Base-by-base conservation (phyloP, 1,140 invertebrate genomes). In the Saccostrea glomerata region DNA sequence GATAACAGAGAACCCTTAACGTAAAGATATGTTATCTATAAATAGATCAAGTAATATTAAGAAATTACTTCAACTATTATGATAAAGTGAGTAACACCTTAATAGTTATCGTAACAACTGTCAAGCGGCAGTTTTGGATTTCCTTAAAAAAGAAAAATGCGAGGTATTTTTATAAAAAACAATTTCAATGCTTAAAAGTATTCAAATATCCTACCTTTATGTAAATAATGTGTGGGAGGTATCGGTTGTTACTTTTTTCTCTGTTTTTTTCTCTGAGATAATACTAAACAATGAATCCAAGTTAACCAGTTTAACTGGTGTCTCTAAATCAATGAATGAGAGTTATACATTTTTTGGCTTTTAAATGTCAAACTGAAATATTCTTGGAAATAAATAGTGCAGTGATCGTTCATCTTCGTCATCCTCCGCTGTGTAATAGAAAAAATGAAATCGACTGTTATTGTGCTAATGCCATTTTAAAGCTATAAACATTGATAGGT, bases 11-110 rank as follows among this genome's bases (percentile, higher is more conserved):
- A 77, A 77, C 15, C 7, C 23, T 23, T 20, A 23, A n/a, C 60
- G 3, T 20, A 17, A 66, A 23, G 60, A 66, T 30, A 30, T 36
- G 70, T 77, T 77, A 30, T 15, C 70, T 77, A 77, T 66, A 77
- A 77, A 77, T 77, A 77, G 70, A 77, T 30, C 12, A 30, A 15
- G 25, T 77, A 30, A 77, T 77, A 77, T 36, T 77, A 77, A 77
- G 70, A 77, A 77, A 77, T 36, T 77, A 36, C 70, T 77, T 77
- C 11, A 25, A 77, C 23, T 77, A 77, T 77, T 77, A 30, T 15
- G 70, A 77, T 77, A 77, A 77, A 77, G 70, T 77, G 70, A 77
- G 11, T 2, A 36, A 25, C 70, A 30, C 70, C 25, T 36, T 77
- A 15, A 77, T 36, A 25, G 25, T 77, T 15, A 77, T 77, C 12